Evolutionary conservation across 2,113 vertebrate species (phyloP).

Genomic region (Catagonus wagneri): DNA sequence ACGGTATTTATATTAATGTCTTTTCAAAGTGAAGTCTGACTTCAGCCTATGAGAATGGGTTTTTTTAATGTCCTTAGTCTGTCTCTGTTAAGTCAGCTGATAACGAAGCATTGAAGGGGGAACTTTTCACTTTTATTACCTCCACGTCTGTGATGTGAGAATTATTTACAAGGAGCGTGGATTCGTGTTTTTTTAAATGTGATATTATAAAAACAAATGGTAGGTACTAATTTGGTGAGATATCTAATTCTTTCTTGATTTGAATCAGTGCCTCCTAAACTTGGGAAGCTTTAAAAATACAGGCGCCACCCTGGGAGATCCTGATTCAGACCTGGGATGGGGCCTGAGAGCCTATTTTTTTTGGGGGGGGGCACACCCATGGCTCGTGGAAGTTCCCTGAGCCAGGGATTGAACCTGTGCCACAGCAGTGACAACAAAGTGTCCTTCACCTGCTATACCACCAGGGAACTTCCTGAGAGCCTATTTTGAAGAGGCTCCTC

Average conservation of each 20-base stretch:
- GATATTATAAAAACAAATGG: not conserved
- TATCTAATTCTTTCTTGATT: not conserved
- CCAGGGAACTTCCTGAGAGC: not conserved
- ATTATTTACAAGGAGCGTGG: not conserved
- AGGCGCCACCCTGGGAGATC: not conserved
- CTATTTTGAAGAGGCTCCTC: not conserved
- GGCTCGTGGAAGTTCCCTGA: too few relatives aligned
- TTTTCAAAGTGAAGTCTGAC: not conserved
- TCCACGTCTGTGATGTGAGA: not conserved
- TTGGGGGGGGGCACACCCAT: too few relatives aligned
- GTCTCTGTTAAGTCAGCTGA: not conserved
- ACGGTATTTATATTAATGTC: not conserved
- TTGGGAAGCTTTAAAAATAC: not conserved
- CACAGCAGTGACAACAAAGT: too few relatives aligned
- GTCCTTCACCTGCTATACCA: too few relatives aligned
- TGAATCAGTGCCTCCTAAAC: not conserved
- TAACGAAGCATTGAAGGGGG: not conserved
- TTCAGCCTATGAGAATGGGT: not conserved
- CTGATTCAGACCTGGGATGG: not conserved
- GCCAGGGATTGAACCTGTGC: too few relatives aligned
- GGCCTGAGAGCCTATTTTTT: not conserved
- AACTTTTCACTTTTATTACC: conserved; percentile 41
- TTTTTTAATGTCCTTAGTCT: not conserved
- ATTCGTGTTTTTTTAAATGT: not conserved
- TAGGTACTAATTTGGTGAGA: not conserved